These are phyloP conservation scores for Podabrus alpinus DNA, from an alignment of 2,888 invertebrate genomes.

Conservation along the genomic window DNA sequence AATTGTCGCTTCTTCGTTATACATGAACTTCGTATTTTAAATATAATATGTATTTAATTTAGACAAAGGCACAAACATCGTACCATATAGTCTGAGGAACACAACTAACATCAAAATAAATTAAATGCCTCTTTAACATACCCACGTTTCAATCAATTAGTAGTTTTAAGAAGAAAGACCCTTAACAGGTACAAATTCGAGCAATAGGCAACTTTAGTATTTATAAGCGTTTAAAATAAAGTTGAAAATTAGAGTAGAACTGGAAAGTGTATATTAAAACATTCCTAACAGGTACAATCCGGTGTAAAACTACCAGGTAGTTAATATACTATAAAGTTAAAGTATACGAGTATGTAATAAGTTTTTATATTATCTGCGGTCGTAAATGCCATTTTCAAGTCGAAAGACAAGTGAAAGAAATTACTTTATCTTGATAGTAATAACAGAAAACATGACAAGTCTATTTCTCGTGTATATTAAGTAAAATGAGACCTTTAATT, in stretches of 20 bases:
- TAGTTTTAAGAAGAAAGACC: neutral
- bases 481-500: neutral
- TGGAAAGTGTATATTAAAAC: constrained; percentile 8
- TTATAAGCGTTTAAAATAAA: constrained; percentile 1
- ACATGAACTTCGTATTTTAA: neutral
- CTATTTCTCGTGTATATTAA: neutral
- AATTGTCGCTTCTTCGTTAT: neutral
- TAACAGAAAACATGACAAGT: neutral
- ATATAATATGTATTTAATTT: neutral
- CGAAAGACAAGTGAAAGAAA: neutral
- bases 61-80: neutral
- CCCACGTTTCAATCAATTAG: neutral
- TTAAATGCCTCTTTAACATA: neutral
- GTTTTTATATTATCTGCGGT: neutral
- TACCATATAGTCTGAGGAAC: neutral
- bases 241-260: constrained; percentile 4
- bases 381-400: neutral
- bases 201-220: neutral
- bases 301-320: constrained; percentile 2
- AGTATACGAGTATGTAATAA: too few species aligned
- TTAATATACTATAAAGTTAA: too few species aligned
- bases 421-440: neutral
- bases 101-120: neutral
- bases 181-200: neutral
- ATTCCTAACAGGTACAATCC: constrained; percentile 18